phyloP scores from a whole-genome alignment of 2,113 vertebrate genomes.

The Donacobius atricapilla region DNA sequence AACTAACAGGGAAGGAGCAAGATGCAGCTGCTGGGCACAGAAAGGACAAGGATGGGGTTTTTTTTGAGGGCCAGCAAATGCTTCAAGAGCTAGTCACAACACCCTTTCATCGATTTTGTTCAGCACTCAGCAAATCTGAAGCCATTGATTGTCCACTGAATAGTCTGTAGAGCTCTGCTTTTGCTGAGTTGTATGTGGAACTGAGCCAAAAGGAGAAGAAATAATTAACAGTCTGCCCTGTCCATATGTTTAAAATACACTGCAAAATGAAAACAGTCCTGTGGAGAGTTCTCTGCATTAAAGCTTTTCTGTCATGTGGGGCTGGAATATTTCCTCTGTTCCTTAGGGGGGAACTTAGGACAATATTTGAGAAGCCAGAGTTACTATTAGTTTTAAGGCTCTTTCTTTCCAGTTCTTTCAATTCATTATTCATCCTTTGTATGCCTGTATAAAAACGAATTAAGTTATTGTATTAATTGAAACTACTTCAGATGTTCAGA shows the following conservation, averaged over 20 bases:
- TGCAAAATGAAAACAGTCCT: conserved; percentile 53
- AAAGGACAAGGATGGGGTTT: not conserved
- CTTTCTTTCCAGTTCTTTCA: not conserved
- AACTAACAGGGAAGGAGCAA: not conserved
- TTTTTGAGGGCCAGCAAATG: not conserved
- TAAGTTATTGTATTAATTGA: not conserved
- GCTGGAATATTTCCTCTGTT: conserved; percentile 9
- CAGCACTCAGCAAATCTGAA: conserved; percentile 34
- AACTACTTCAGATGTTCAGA: not conserved
- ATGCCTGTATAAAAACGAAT: not conserved
- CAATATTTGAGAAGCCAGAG: conserved; percentile 40
- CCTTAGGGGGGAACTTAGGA: not conserved
- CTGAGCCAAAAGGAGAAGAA: conserved; percentile 54
- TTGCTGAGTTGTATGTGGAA: conserved; percentile 33
- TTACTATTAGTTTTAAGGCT: conserved; percentile 13
- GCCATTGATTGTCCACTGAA: conserved; percentile 33
- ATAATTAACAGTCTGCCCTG: conserved; percentile 56
- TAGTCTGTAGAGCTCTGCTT: conserved; percentile 11
- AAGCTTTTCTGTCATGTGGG: not conserved
- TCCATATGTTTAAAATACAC: conserved; percentile 53
- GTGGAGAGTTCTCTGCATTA: conserved; percentile 33
- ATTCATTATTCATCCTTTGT: not conserved
- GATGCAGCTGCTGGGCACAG: not conserved
- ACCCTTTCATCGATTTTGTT: conserved; percentile 40
- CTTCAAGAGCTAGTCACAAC: conserved; percentile 2